Percentiles rank a stretch among this genome's conserved stretches.
phyloP scores from a whole-genome alignment of 2,113 vertebrate genomes.

The Actenoides hombroni region DNA sequence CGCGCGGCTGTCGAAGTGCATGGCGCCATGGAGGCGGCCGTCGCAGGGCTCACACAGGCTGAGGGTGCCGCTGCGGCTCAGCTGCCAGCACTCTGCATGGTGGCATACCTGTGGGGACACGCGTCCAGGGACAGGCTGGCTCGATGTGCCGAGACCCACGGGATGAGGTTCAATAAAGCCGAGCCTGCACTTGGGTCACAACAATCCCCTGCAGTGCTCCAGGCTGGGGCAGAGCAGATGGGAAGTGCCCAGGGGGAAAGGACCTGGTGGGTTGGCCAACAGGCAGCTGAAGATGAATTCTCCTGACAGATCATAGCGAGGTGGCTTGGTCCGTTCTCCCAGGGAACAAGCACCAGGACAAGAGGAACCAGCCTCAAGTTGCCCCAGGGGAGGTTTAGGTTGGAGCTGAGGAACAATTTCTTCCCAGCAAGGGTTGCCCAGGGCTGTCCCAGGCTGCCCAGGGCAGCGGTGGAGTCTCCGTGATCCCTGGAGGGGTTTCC shows the following conservation, averaged over 20 bases:
- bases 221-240: no score
- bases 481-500: neutral
- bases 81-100: conserved; percentile 85
- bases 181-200: neutral
- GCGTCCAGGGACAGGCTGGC: no score
- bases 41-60: conserved; percentile 90
- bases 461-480: neutral
- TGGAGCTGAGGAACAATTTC: neutral
- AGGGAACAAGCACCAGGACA: no score
- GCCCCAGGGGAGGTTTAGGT: neutral
- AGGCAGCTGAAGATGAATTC: no score
- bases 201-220: no score
- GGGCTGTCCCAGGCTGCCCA: no score
- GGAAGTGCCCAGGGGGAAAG: no score
- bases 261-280: no score
- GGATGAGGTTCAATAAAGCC: neutral
- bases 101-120: conserved; percentile 82
- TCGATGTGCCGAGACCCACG: no score
- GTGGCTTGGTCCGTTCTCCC: no score
- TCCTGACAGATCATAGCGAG: no score
- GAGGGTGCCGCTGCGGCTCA: conserved; percentile 82
- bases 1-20: conserved; percentile 89
- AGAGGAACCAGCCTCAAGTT: neutral
- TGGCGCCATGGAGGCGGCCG: conserved; percentile 81
- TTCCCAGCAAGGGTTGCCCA: no score